Percentiles rank a stretch among this genome's conserved stretches.
These are phyloP conservation scores for Monodelphis domestica DNA, from an alignment of 2,797 vertebrate genomes.

Conservation along the genomic window DNA sequence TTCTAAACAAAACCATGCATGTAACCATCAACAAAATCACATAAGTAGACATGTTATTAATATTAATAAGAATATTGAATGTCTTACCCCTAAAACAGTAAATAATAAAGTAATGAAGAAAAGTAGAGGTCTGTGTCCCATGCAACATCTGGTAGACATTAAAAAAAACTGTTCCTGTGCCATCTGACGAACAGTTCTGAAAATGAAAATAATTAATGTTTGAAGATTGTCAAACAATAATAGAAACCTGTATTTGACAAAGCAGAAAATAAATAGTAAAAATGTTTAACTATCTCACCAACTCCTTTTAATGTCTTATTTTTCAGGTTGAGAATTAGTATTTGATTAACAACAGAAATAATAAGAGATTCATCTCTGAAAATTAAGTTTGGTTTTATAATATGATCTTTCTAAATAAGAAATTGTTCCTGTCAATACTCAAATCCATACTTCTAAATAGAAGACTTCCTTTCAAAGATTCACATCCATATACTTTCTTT, in stretches of 20 bases:
- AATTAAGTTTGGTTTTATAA: not conserved
- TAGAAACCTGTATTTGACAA: not conserved
- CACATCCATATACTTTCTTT: not conserved
- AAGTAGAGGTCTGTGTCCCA: conserved; percentile 98
- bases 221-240: conserved; percentile 3
- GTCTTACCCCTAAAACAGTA: conserved; percentile 97
- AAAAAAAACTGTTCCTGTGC: conserved; percentile 99
- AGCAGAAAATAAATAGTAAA: not conserved
- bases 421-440: not conserved
- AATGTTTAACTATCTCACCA: not conserved
- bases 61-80: conserved; percentile 42
- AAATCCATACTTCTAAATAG: not conserved
- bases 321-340: not conserved
- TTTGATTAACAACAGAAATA: not conserved
- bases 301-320: not conserved
- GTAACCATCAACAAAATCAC: conserved; percentile 30
- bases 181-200: conserved; percentile 98
- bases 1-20: not conserved
- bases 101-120: conserved; percentile 99
- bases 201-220: conserved; percentile 61
- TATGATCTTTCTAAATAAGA: not conserved
- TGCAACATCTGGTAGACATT: conserved; percentile 99
- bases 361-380: not conserved
- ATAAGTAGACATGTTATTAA: conserved; percentile 15
- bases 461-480: not conserved